phyloP scores from a whole-genome alignment of 2,113 vertebrate genomes.

The Chaenogobius annularis region DNA sequence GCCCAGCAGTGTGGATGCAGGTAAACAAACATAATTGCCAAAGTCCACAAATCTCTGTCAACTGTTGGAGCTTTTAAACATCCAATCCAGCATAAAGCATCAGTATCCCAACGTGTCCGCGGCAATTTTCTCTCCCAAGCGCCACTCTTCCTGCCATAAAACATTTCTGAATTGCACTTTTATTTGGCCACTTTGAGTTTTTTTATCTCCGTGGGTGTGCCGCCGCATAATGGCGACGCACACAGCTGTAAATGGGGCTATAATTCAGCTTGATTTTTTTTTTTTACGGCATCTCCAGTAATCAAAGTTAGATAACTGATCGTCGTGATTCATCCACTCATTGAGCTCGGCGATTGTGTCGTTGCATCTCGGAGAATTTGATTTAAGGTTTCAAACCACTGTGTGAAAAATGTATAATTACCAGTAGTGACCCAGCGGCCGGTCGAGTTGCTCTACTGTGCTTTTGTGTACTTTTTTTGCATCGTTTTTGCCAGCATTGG shows the following conservation, averaged over 20 bases:
- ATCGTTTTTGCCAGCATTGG: too few species aligned
- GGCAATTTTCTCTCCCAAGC: conserved; percentile 2
- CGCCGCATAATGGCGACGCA: not conserved
- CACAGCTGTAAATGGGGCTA: conserved; percentile 4
- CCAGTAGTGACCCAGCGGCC: too few species aligned
- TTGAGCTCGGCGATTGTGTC: not conserved
- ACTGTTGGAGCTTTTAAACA: not conserved
- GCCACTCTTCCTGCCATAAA: conserved; percentile 3
- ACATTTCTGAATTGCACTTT: conserved; percentile 19
- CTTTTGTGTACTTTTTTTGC: too few species aligned
- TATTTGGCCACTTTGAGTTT: conserved; percentile 14
- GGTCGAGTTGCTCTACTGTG: too few species aligned
- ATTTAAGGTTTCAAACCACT: too few species aligned
- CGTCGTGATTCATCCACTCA: conserved; percentile 43
- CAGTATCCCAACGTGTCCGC: not conserved
- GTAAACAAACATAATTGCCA: conserved; percentile 4
- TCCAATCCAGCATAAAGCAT: not conserved
- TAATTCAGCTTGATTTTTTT: conserved; percentile 1
- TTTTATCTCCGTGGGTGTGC: conserved; percentile 3
- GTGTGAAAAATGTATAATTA: too few species aligned
- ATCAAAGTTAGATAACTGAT: conserved; percentile 28
- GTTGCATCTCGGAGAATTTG: not conserved
- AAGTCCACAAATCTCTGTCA: not conserved
- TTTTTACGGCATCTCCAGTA: not conserved
- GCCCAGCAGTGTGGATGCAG: not conserved